These are phyloP conservation scores for Saccopteryx leptura DNA, from an alignment of 2,113 vertebrate genomes.

Conservation along the genomic window DNA sequence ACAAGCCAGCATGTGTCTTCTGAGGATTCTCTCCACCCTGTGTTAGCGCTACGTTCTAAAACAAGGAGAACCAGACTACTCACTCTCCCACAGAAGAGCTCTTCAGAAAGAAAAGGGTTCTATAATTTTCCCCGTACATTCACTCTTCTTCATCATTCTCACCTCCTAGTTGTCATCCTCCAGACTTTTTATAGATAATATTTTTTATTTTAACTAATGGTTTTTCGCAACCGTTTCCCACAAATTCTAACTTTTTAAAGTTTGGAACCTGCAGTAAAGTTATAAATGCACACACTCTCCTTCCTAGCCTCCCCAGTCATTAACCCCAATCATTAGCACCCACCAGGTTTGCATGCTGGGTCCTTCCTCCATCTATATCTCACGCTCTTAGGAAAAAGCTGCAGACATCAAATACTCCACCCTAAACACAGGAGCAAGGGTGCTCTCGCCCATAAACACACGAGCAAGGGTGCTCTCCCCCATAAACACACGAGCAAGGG, in stretches of 20 bases:
- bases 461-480: too few species aligned
- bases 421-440: not conserved
- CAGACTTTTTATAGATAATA: not conserved
- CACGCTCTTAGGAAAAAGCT: not conserved
- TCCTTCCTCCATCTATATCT: not conserved
- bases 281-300: not conserved
- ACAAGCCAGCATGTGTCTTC: not conserved
- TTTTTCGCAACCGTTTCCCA: not conserved
- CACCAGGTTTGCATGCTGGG: not conserved
- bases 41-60: not conserved
- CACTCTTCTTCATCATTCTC: not conserved
- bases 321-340: not conserved
- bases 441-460: not conserved
- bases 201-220: not conserved
- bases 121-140: rapidly evolving
- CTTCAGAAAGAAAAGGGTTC: not conserved
- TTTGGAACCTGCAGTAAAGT: not conserved
- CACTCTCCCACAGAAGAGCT: not conserved
- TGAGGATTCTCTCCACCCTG: not conserved
- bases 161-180: not conserved
- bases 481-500: not conserved
- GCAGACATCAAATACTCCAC: not conserved
- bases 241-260: not conserved
- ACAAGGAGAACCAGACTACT: not conserved
- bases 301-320: not conserved